phyloP scores from a whole-genome alignment of 1,140 invertebrate genomes.

The Aleiodes sp. region DNA sequence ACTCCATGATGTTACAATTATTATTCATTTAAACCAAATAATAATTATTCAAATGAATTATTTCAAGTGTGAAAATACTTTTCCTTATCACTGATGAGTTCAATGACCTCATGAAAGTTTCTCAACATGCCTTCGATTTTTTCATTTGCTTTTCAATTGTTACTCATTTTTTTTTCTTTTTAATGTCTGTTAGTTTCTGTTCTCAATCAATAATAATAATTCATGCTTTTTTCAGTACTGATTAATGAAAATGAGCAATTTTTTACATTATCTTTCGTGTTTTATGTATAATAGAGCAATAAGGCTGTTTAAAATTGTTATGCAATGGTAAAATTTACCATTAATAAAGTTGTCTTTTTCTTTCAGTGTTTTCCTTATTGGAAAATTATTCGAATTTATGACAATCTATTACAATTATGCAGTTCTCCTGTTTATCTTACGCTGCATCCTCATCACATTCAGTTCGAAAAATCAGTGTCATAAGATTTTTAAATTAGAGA shows the following conservation, averaged over 20 bases:
- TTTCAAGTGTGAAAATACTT: constrained; percentile 11
- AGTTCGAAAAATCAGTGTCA: too few species aligned
- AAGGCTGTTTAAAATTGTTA: constrained; percentile 15
- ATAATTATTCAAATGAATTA: not conserved
- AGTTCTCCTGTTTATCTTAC: not conserved
- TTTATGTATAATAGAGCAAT: constrained; percentile 19
- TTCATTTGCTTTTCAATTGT: not conserved
- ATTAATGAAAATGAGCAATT: constrained; percentile 25
- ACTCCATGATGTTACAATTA: constrained; percentile 10
- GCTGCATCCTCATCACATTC: too few species aligned
- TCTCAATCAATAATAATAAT: too few species aligned
- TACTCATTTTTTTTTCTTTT: constrained; percentile 1
- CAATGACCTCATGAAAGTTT: constrained; percentile 2
- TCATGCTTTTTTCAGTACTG: not conserved
- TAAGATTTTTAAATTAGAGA: too few species aligned
- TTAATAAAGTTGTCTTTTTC: not conserved
- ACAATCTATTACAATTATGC: not conserved
- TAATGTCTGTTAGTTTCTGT: too few species aligned
- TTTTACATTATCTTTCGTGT: constrained; percentile 17
- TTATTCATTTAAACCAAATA: not conserved
- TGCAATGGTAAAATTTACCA: not conserved
- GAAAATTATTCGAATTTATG: not conserved
- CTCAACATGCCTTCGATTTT: constrained; percentile 19
- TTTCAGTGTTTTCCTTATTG: not conserved
- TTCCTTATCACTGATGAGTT: not conserved